Conservation (phyloP, 2,888 invertebrate species). For the Brachylomia viminalis region DNA sequence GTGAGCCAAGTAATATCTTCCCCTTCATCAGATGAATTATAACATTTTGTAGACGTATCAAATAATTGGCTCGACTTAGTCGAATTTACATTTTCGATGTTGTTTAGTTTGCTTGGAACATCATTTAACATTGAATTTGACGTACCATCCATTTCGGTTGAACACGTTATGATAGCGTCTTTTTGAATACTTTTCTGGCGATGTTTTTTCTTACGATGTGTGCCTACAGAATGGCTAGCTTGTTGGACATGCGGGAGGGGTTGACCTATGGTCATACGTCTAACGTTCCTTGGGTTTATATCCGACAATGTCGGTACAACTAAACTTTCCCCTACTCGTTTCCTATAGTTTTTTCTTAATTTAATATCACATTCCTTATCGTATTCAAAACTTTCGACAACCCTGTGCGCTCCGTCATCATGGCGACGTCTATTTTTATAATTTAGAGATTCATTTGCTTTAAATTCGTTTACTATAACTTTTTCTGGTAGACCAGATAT, state of each 20-base stretch:
- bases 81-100: background rate
- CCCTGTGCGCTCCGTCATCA: slow-evolving; percentile 52
- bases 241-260: slow-evolving; percentile 47
- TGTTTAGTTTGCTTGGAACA: slow-evolving; percentile 5
- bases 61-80: background rate
- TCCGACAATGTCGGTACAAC: slow-evolving; percentile 69
- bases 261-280: slow-evolving; percentile 79
- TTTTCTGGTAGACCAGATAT: slow-evolving; percentile 18
- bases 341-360: slow-evolving; percentile 72
- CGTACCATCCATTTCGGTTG: slow-evolving; percentile 17
- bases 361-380: slow-evolving; percentile 72
- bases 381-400: slow-evolving; percentile 52
- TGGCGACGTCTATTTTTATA: slow-evolving; percentile 11
- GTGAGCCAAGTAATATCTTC: slow-evolving; percentile 19
- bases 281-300: slow-evolving; percentile 80
- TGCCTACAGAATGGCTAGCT: background rate
- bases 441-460: slow-evolving; percentile 32
- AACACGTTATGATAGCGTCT: slow-evolving; percentile 16
- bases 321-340: slow-evolving; percentile 73
- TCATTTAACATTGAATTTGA: slow-evolving; percentile 20
- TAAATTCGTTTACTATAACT: slow-evolving; percentile 18
- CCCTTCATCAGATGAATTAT: slow-evolving; percentile 26
- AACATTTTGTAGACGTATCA: slow-evolving; percentile 2
- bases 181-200: slow-evolving; percentile 4
- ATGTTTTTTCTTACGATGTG: background rate